Conservation (phyloP, 2,797 vertebrate species). For the Oryzias dopingdopingensis region DNA sequence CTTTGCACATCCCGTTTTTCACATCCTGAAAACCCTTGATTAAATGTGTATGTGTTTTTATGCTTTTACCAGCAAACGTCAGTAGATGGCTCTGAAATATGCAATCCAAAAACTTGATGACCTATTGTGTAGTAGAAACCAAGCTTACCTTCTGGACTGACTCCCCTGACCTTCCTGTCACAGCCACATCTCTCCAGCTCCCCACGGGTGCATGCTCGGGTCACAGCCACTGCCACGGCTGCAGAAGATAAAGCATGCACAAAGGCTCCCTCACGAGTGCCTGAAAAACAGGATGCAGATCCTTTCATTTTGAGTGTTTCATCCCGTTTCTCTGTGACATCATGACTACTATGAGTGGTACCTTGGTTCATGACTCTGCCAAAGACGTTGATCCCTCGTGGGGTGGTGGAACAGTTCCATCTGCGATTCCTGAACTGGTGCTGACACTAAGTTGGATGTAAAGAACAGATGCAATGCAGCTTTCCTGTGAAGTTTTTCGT, state of each 20-base stretch:
- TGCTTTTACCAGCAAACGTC: conserved; percentile 1
- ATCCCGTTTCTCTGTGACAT: background rate
- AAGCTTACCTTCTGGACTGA: conserved; percentile 81
- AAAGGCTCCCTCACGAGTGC: conserved; percentile 79
- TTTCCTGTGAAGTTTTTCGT: background rate
- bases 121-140: conserved; percentile 28
- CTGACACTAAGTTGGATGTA: conserved; percentile 70
- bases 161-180: conserved; percentile 76
- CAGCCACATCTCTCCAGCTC: conserved; percentile 84
- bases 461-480: conserved; percentile 4
- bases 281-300: conserved; percentile 32
- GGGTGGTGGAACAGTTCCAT: conserved; percentile 84
- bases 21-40: background rate
- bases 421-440: conserved; percentile 77
- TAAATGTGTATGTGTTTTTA: background rate
- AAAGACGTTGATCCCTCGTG: conserved; percentile 81
- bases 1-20: no score
- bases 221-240: conserved; percentile 77
- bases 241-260: conserved; percentile 76
- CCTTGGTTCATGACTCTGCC: conserved; percentile 81
- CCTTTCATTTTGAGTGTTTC: background rate
- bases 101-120: conserved; percentile 7
- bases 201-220: conserved; percentile 77
- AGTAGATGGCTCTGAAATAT: conserved; percentile 2
- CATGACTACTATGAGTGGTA: conserved; percentile 21